Base-by-base conservation (phyloP, 2,888 invertebrate species). In the Cybosia mesomella region DNA sequence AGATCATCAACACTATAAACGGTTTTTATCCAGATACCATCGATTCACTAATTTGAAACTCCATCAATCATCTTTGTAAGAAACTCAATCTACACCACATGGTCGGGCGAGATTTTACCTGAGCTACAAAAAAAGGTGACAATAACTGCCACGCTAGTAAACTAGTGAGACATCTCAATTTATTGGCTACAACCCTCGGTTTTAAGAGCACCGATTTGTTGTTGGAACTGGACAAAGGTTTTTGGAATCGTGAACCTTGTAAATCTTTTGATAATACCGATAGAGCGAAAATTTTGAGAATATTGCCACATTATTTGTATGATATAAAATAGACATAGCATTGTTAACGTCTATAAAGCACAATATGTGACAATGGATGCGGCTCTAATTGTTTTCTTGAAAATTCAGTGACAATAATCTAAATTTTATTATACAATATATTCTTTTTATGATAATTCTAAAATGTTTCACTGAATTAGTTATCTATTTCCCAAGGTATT, bases 151-250 rank as follows among this genome's bases (percentile, higher is more conserved):
- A 89, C 89, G 88, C 85, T 85, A 88, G 89, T 90, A 88, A 91
- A 90, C 86, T 90, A 86, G 88, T 88, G 85, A 86, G 90, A 94
- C 89, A 87, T 92, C 93, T 95, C 92, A 92, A 93, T 94, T 92
- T 93, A 92, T 91, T 88, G 85, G 87, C 84, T 88, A 75, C 81
- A 81, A 70, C 81, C 78, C 76, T 73, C 78, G 76, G 67, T 71
- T 77, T 80, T 75, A 79, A 81, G 82, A 77, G 76, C 76, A 83
- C 83, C 85, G 75, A 82, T 82, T 81, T 81, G 81, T 81, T 81
- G 73, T 79, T 74, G 61, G 71, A 74, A 74, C 54, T 68, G 76
- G 71, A 80, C 80, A 80, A 80, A 76, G 73, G 79, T 78, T 78
- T 76, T 68, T 54, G 64, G 73, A 76, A 76, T 66, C 58, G 34